Percentiles rank a stretch among this genome's conserved stretches.
phyloP scores from a whole-genome alignment of 2,113 vertebrate genomes.

The Eolophus roseicapilla region DNA sequence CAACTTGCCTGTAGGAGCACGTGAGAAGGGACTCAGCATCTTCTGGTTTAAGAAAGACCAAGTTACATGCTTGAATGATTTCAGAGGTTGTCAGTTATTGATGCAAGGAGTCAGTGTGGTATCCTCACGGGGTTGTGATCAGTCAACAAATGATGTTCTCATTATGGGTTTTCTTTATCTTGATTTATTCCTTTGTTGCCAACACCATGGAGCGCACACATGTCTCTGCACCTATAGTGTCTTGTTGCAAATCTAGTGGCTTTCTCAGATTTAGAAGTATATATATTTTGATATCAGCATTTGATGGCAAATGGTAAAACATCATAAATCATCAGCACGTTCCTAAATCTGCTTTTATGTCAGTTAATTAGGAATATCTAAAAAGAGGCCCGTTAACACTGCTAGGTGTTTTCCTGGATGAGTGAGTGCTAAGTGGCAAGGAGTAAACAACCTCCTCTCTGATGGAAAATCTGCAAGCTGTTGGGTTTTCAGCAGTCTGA shows the following conservation, averaged over 20 bases:
- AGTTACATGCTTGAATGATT: rapidly evolving
- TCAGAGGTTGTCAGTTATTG: background rate
- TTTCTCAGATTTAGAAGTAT: background rate
- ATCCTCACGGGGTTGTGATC: background rate
- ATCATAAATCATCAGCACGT: background rate
- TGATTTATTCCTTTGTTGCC: background rate
- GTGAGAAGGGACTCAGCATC: background rate
- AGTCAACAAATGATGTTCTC: background rate
- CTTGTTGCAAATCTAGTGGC: background rate
- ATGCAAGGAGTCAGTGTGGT: background rate
- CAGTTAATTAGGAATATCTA: background rate
- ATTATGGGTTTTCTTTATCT: background rate
- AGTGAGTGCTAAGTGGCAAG: background rate
- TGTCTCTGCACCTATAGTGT: background rate
- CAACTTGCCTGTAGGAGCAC: background rate
- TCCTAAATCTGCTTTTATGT: background rate
- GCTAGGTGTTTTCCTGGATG: background rate
- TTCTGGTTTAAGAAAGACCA: background rate
- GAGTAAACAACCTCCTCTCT: background rate
- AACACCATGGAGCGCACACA: rapidly evolving
- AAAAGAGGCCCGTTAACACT: background rate
- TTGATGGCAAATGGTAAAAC: background rate
- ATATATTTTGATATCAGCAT: background rate
- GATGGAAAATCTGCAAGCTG: background rate
- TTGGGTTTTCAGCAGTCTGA: background rate